Percentiles rank a stretch among this genome's conserved stretches.
phyloP scores from a whole-genome alignment of 2,797 vertebrate genomes.

The Anomalospiza imberbis region DNA sequence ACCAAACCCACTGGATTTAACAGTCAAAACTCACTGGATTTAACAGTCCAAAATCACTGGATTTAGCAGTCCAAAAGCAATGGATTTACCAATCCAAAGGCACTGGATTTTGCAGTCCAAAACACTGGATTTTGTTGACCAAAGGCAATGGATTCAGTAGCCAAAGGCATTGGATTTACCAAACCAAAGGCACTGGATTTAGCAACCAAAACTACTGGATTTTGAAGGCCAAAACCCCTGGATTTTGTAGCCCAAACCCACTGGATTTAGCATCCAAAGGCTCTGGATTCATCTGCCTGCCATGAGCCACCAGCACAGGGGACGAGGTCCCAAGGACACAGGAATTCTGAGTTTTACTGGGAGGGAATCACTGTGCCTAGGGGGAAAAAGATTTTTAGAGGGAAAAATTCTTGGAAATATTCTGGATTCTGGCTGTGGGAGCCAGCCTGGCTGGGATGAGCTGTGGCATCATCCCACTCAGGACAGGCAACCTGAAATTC shows the following conservation, averaged over 20 bases:
- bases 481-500: not conserved
- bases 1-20: rapidly evolving
- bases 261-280: not conserved
- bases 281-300: not conserved
- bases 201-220: not conserved
- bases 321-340: not conserved
- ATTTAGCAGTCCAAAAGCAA: rapidly evolving
- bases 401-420: rapidly evolving
- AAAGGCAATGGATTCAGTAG: not conserved
- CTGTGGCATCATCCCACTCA: rapidly evolving
- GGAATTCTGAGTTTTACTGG: not conserved
- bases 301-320: rapidly evolving
- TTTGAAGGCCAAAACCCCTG: not conserved
- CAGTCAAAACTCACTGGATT: rapidly evolving
- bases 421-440: not conserved
- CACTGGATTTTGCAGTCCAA: not conserved
- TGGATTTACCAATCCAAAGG: not conserved
- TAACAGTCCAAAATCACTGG: rapidly evolving
- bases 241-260: not conserved
- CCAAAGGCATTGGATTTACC: not conserved
- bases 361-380: not conserved
- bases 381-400: rapidly evolving
- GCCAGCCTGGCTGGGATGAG: not conserved
- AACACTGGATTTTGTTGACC: not conserved
- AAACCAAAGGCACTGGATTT: not conserved